Conservation (phyloP, 2,888 invertebrate genomes). For the Mythimna impura region DNA sequence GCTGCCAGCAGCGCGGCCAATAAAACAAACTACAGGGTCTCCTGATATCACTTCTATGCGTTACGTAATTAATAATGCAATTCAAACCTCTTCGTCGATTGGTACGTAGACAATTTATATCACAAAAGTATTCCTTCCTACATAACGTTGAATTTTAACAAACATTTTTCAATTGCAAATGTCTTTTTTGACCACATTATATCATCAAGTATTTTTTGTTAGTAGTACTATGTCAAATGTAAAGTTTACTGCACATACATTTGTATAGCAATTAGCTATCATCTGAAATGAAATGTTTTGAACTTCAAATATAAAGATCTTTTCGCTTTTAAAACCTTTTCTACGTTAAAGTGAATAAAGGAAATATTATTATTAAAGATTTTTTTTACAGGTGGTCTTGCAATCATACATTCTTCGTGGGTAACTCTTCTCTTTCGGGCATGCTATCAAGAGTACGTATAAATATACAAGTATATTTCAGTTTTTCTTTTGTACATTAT, state of each 20-base stretch:
- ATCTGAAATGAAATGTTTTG: no score
- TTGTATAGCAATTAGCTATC: no score
- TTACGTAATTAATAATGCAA: conserved; percentile 74
- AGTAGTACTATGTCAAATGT: no score
- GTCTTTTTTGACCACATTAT: no score
- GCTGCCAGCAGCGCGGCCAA: not conserved
- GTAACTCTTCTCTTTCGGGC: conserved; percentile 70
- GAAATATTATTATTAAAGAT: not conserved
- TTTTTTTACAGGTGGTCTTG: conserved; percentile 74
- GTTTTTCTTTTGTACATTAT: not conserved
- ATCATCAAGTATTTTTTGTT: no score
- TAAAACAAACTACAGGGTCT: conserved; percentile 41
- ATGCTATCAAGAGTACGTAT: conserved; percentile 74
- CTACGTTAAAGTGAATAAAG: not conserved
- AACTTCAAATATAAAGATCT: no score
- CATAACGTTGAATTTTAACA: no score
- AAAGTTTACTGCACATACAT: no score
- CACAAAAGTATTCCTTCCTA: not conserved
- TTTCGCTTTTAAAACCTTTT: no score
- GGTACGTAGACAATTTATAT: conserved; percentile 66
- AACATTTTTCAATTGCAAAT: no score
- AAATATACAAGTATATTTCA: no score
- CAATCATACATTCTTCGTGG: conserved; percentile 74
- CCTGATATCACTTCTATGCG: conserved; percentile 67
- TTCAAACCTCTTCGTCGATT: conserved; percentile 76